A percentile compares a stretch with the other conserved stretches of the same genome.
Evolutionary conservation across 2,888 invertebrate species (phyloP).

Genomic region (Aspidapion aeneum): DNA sequence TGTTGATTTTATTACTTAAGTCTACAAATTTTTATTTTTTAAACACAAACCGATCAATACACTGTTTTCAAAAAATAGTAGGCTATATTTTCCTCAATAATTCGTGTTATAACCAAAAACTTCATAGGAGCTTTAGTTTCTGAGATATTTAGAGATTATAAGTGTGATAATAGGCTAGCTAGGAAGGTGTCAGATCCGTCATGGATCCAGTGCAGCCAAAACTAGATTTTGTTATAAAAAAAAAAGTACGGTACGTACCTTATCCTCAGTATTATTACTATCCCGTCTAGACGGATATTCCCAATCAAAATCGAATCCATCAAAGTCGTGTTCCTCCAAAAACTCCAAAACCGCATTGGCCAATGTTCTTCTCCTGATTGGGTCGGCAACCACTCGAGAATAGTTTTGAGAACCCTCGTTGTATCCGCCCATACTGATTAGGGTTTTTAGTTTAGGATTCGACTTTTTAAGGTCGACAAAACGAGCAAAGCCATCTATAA

Average conservation of each 20-base stretch:
- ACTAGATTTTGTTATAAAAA: too few species aligned
- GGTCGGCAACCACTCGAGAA: slow-evolving; percentile 48
- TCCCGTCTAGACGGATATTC: slow-evolving; percentile 65
- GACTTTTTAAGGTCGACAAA: slow-evolving; percentile 45
- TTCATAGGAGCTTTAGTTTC: too few species aligned
- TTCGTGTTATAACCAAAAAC: too few species aligned
- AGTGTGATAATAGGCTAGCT: too few species aligned
- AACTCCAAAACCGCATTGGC: slow-evolving; percentile 8
- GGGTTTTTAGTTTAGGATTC: slow-evolving; percentile 53
- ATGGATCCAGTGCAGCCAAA: too few species aligned
- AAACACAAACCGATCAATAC: too few species aligned
- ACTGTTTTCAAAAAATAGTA: too few species aligned
- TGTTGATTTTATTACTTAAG: too few species aligned
- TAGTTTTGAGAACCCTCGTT: slow-evolving; percentile 50
- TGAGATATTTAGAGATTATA: too few species aligned
- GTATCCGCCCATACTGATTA: slow-evolving; percentile 67
- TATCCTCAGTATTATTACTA: slow-evolving; percentile 20
- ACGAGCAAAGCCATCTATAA: slow-evolving; percentile 17
- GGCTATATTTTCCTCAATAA: too few species aligned
- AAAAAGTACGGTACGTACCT: slow-evolving; percentile 8
- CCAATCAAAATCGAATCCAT: slow-evolving; percentile 82
- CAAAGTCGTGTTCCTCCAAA: slow-evolving; percentile 57
- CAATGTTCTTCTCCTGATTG: slow-evolving; percentile 23
- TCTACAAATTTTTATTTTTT: too few species aligned
- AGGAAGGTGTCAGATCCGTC: too few species aligned